Evolutionary conservation across 2,113 vertebrate species (phyloP).

Genomic region (Malurus alboscapulatus): DNA sequence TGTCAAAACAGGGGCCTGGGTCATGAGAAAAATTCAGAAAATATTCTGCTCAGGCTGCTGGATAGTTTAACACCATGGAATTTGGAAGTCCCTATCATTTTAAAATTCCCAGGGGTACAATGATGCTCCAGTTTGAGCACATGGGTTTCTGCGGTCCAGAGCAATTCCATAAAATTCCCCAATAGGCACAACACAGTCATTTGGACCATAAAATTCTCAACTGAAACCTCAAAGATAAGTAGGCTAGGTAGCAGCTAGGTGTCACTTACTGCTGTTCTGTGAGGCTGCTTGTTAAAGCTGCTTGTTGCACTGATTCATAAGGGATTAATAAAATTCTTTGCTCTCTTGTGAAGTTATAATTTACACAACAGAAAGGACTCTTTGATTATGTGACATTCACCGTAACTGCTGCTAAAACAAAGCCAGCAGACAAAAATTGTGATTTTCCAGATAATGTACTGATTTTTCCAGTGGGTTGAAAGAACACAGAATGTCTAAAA

Average conservation of each 20-base stretch:
- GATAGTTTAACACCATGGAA: neutral
- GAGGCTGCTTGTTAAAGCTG: neutral
- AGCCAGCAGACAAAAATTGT: neutral
- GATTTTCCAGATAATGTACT: neutral
- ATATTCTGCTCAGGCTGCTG: neutral
- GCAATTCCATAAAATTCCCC: neutral
- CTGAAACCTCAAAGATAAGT: neutral
- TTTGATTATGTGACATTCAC: neutral
- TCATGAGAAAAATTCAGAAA: neutral
- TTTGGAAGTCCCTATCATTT: neutral
- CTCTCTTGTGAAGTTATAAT: neutral
- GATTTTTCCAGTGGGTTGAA: neutral
- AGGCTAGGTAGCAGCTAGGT: neutral
- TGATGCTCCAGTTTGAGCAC: neutral
- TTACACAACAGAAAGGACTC: neutral
- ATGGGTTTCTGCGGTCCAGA: neutral
- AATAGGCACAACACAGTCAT: neutral
- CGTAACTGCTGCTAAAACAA: neutral
- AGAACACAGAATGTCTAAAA: neutral
- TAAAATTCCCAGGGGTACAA: neutral
- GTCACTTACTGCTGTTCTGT: neutral
- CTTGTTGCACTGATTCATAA: neutral
- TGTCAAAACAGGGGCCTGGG: neutral
- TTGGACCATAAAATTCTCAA: neutral
- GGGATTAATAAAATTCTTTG: neutral